Percentiles rank a stretch among this genome's conserved stretches.
Evolutionary conservation across 2,888 invertebrate genomes (phyloP).

Genomic region (Cinara cedri): DNA sequence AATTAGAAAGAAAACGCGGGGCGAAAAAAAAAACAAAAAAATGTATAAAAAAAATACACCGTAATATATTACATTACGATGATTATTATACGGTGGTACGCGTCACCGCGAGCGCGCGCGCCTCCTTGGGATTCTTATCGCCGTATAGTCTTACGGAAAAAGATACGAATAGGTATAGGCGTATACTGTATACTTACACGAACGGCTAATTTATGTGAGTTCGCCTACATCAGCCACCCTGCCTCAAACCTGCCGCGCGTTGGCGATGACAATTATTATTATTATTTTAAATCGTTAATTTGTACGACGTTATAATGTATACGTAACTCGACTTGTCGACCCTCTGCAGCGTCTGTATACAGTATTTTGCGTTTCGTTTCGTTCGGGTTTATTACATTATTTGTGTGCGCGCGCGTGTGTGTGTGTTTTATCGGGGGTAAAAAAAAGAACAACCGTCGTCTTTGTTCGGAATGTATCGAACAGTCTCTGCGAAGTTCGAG

Average conservation of each 20-base stretch:
- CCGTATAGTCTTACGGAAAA: too few relatives aligned
- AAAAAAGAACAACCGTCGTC: too few relatives aligned
- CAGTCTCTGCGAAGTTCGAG: too few relatives aligned
- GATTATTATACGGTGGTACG: not conserved
- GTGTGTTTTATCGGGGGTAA: too few relatives aligned
- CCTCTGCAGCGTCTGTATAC: not conserved
- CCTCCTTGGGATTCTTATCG: too few relatives aligned
- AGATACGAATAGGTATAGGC: slow-evolving; percentile 2
- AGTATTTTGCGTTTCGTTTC: too few relatives aligned
- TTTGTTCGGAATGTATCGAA: too few relatives aligned
- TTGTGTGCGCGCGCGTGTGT: too few relatives aligned
- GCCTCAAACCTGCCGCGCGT: not conserved
- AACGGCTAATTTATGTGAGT: slow-evolving; percentile 33
- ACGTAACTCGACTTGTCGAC: not conserved
- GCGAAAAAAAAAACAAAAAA: not conserved
- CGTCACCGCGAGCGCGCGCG: not conserved
- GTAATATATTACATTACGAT: not conserved
- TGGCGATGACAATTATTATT: slow-evolving; percentile 12
- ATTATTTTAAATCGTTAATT: slow-evolving; percentile 18
- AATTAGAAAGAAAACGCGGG: slow-evolving; percentile 36
- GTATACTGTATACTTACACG: too few relatives aligned
- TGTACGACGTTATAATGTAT: not conserved
- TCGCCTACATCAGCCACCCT: not conserved
- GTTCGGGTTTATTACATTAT: too few relatives aligned
- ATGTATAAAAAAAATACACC: too few relatives aligned